A percentile compares a stretch with the other conserved stretches of the same genome.
These are phyloP conservation scores for Tipula unca DNA, from an alignment of 2,888 invertebrate genomes.

Conservation along the genomic window DNA sequence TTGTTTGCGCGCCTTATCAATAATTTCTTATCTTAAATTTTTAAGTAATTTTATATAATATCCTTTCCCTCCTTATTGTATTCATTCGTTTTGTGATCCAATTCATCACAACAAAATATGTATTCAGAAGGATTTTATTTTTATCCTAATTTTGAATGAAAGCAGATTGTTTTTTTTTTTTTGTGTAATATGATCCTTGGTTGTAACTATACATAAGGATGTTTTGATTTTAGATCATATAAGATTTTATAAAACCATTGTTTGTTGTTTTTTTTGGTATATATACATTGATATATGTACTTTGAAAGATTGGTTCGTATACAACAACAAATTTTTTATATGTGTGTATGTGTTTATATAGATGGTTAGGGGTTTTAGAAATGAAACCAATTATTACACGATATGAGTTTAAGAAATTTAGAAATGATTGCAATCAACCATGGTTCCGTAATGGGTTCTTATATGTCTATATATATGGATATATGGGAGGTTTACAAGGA, in stretches of 20 bases:
- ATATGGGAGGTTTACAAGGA: neutral
- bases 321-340: neutral
- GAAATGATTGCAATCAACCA: neutral
- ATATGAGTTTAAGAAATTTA: neutral
- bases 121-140: neutral
- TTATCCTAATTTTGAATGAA: neutral
- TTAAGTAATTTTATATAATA: conserved; percentile 14
- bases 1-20: neutral
- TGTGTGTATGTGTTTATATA: too few relatives aligned
- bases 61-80: neutral
- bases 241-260: neutral
- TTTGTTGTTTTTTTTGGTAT: neutral
- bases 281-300: too few relatives aligned
- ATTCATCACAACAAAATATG: neutral
- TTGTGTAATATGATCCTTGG: neutral
- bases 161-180: neutral
- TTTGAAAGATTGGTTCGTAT: neutral
- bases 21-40: neutral
- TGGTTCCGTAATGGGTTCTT: neutral
- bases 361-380: neutral
- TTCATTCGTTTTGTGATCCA: neutral
- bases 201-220: neutral
- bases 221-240: conserved; percentile 3
- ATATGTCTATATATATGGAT: neutral
- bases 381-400: neutral